Evolutionary conservation across 2,113 vertebrate genomes (phyloP).

Genomic region (Ia io): DNA sequence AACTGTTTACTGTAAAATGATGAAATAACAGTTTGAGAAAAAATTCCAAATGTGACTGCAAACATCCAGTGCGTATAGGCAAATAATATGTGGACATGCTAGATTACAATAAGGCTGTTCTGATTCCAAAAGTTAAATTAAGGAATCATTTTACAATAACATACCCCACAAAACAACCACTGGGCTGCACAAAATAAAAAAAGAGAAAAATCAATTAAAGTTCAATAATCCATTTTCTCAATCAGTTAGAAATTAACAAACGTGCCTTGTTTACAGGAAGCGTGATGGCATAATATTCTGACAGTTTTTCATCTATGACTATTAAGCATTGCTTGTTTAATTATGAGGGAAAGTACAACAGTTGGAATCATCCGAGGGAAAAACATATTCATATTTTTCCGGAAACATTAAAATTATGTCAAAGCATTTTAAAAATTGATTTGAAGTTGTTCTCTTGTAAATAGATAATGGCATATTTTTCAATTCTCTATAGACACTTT

Average conservation of each 20-base stretch:
- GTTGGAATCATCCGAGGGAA: constrained; percentile 41
- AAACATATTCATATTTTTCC: constrained; percentile 59
- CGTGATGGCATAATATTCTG: constrained; percentile 59
- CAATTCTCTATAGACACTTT: background rate
- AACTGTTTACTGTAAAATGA: background rate
- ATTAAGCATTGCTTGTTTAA: constrained; percentile 57
- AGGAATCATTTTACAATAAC: constrained; percentile 4
- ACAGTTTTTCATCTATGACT: constrained; percentile 55
- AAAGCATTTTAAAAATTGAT: constrained; percentile 26
- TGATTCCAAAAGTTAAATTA: constrained; percentile 62
- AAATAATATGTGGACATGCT: background rate
- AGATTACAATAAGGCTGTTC: background rate
- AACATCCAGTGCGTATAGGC: background rate
- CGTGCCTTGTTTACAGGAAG: constrained; percentile 60
- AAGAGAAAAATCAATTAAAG: constrained; percentile 72
- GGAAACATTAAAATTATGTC: constrained; percentile 59
- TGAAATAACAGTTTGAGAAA: background rate
- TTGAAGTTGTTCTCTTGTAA: constrained; percentile 44
- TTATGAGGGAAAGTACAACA: constrained; percentile 50
- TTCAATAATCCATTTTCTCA: constrained; percentile 61
- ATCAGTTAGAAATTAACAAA: constrained; percentile 62
- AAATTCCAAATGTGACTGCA: constrained; percentile 17
- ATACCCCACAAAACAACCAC: constrained; percentile 15
- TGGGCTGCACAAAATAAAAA: constrained; percentile 39
- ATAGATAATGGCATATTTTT: constrained; percentile 1